Base-by-base conservation (phyloP, 2,113 vertebrate species). In the Syrrhaptes paradoxus region DNA sequence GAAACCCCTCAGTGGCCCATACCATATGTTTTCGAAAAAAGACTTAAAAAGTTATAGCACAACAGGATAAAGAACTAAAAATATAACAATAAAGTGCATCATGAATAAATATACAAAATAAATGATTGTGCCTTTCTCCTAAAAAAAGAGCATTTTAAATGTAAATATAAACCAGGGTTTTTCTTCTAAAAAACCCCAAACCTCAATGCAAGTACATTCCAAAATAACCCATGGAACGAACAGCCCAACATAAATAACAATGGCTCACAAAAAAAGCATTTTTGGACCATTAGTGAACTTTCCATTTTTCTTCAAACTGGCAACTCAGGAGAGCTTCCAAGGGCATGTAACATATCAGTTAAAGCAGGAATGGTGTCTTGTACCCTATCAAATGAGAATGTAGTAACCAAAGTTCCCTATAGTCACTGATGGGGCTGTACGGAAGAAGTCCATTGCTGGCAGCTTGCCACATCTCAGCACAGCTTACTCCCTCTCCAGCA, bases 141-240 rank as follows among this genome's bases (percentile, higher is more conserved):
- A 68, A 34, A 76, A 72, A 41, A 84, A 45, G 2, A 61, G 13
- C 55, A 75, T 78, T 77, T 91, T 43, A 79, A 71, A 67, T 3
- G 5, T 74, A 88, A 89, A 93, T 65, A 73, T 85, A 92, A 93
- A 54, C 11, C 34, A 51, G 11, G 0, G 0, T 17, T 92, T 93
- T 90, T 95, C 55, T 82, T 89, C 75, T 76, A 51, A 81, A 87
- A 94, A 97, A 28, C 89, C 59, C 78, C 89, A 95, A 95, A 93
- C 14, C 58, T 46, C 55, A 90, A 7, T 43, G 61, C 52, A 93
- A 93, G 45, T 18, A 54, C 75, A 75, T 94, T 95, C 85, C 68
- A 95, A 81, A 95, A 73, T 54, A 93, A 46, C 62, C 85, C 73
- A 61, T 86, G 61, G 72, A 77, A 38, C 36, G 49, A 95, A 54